Percentiles rank a stretch among this genome's conserved stretches.
phyloP scores from a whole-genome alignment of 2,797 vertebrate genomes.

The Urosaurus nigricauda region DNA sequence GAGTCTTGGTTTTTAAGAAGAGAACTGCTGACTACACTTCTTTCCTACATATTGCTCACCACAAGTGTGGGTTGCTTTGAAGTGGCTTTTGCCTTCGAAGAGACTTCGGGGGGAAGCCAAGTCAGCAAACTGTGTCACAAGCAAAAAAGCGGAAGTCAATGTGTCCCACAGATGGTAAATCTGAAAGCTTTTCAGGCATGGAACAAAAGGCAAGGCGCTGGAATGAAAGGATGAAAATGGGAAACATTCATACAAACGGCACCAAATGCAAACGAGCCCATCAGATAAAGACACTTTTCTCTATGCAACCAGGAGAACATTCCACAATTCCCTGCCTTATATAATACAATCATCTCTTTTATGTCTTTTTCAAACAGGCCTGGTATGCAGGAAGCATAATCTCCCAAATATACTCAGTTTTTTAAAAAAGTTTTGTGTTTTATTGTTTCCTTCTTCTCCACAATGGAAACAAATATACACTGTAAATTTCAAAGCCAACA shows the following conservation, averaged over 20 bases:
- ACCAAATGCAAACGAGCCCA: conserved; percentile 3
- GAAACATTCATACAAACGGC: background rate
- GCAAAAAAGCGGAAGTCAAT: conserved; percentile 2
- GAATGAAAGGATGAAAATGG: conserved; percentile 31
- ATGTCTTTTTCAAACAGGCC: conserved; percentile 14
- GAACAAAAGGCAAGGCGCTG: conserved; percentile 24
- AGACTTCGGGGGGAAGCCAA: conserved; percentile 5
- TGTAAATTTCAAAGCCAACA: background rate
- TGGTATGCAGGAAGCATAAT: background rate
- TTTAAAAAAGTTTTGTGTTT: background rate
- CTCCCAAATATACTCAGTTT: conserved; percentile 2
- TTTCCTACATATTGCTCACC: background rate
- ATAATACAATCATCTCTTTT: conserved; percentile 30
- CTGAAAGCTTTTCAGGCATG: conserved; percentile 2
- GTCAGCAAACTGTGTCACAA: background rate
- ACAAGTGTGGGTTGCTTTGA: background rate
- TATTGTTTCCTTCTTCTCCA: background rate
- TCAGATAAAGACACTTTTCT: conserved; percentile 19
- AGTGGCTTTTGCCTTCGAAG: background rate
- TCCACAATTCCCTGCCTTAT: conserved; percentile 1
- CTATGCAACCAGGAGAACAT: background rate
- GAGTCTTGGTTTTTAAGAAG: background rate
- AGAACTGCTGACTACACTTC: background rate
- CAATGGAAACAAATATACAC: background rate
- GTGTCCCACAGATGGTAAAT: conserved; percentile 25